Evolutionary conservation across 2,113 vertebrate genomes (phyloP), one percentile per base, ranked within the genome.

Genomic region (Oncorhynchus kisutch): DNA sequence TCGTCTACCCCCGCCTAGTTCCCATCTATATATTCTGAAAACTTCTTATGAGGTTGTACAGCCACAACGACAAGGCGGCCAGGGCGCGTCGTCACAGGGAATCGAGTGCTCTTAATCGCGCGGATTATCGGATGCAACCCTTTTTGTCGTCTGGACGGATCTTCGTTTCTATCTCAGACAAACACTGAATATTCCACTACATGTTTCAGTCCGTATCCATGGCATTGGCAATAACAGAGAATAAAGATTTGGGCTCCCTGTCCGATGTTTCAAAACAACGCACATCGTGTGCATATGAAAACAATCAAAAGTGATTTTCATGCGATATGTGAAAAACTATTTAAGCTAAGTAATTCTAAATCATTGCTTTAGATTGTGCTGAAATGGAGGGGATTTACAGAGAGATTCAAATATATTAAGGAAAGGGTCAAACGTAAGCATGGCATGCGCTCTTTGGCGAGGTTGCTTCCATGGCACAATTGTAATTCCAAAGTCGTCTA

Each of bases 51-150:
- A 4, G 12, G 64, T 29, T 66, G 9, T 2, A 45, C 39, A 27
- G 9, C 39, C 4, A 16, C 29, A 6, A 20, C 66, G 2, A 24
- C 5, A n/a, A 4, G 64, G 29, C 29, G 16, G 9, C 39, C 20
- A 45, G 77, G 9, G 39, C 2, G 60, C 31, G 75, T 75, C 31
- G 64, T 88, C 88, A 85, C 78, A 76, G 82, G 86, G 75, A 70
- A 27, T 48, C n/a, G 59, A 27, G 71, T 75, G 85, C 84, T 83
- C 83, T 83, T 91, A 90, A 92, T 91, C 91, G 78, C 84, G 62
- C 48, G 87, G 90, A 91, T 93, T 90, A 92, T 45, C 80, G 77
- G 69, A 49, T 74, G 82, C 81, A 89, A 54, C 82, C 82, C 79
- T 89, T 78, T 78, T 24, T 79, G 67, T 86, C 84, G 88, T 91